Conservation (phyloP, 2,888 invertebrate genomes). For the Acanthosepion lycidas region DNA sequence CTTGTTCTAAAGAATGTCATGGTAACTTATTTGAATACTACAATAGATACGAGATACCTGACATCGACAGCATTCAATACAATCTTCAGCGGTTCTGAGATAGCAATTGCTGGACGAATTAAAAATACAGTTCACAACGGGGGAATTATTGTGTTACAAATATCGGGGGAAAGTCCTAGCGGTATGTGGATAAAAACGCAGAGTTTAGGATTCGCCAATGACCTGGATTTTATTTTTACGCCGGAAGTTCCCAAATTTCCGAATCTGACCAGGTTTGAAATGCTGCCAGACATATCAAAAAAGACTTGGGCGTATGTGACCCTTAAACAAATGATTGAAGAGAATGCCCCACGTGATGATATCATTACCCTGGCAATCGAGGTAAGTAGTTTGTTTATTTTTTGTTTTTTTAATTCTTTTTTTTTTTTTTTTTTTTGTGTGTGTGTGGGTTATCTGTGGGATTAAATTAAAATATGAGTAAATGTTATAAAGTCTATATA, state of each 20-base stretch:
- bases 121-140: not conserved
- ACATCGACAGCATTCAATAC: not conserved
- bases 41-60: not conserved
- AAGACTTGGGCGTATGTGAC: slow-evolving; percentile 24
- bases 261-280: not conserved
- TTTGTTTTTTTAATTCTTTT: too few species aligned
- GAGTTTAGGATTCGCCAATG: too few species aligned
- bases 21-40: not conserved
- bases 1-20: not conserved
- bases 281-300: not conserved
- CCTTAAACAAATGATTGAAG: not conserved
- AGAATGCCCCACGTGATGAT: not conserved
- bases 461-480: not conserved
- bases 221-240: not conserved
- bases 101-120: not conserved
- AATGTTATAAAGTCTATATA: too few species aligned
- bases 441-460: not conserved
- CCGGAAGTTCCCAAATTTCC: not conserved
- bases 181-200: not conserved
- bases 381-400: not conserved
- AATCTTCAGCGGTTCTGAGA: not conserved
- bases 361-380: not conserved
- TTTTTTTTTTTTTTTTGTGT: too few species aligned
- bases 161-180: not conserved
- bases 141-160: too few species aligned